phyloP scores from a whole-genome alignment of 2,888 invertebrate genomes.

The Drosophila borealis region DNA sequence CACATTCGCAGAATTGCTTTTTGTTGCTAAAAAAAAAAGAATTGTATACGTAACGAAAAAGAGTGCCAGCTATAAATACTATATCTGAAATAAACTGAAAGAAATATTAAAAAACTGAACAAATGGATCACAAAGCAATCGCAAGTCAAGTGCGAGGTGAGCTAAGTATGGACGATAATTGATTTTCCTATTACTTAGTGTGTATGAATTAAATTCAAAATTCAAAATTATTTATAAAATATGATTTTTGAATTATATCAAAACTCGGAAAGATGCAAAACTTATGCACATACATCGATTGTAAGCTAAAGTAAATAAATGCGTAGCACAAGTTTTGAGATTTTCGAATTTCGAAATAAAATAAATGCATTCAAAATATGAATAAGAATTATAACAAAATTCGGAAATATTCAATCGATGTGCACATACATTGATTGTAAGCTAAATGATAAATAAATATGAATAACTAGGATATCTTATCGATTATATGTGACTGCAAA shows the following conservation, averaged over 20 bases:
- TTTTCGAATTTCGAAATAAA: too few species aligned
- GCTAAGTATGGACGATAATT: constrained; percentile 68
- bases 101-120: constrained; percentile 28
- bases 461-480: constrained; percentile 35
- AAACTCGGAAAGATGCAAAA: background rate
- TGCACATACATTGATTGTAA: background rate
- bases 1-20: constrained; percentile 29
- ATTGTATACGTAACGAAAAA: constrained; percentile 36
- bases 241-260: too few species aligned
- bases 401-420: too few species aligned
- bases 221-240: background rate
- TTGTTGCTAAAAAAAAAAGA: constrained; percentile 21
- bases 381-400: too few species aligned
- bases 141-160: constrained; percentile 83
- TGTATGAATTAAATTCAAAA: background rate
- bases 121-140: constrained; percentile 83
- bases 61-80: constrained; percentile 58
- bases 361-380: too few species aligned
- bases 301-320: constrained; percentile 14
- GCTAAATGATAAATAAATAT: constrained; percentile 19
- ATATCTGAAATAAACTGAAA: constrained; percentile 28
- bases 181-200: constrained; percentile 2
- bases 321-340: too few species aligned
- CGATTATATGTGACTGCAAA: constrained; percentile 1
- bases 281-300: background rate